A percentile compares a stretch with the other conserved stretches of the same genome.
Evolutionary conservation across 2,888 invertebrate genomes (phyloP).

Genomic region (Macropis europaea): DNA sequence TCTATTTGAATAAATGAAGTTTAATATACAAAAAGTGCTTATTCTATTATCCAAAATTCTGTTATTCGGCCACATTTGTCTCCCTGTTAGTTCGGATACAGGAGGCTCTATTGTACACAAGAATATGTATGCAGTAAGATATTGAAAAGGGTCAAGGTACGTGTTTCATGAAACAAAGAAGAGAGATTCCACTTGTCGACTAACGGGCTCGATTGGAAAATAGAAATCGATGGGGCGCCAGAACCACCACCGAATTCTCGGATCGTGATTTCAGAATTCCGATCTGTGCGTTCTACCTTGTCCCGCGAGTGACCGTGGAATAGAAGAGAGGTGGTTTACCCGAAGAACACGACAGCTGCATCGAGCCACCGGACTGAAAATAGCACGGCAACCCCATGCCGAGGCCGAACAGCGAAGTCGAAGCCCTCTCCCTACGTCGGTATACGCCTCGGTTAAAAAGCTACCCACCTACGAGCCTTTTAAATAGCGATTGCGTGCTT

Average conservation of each 20-base stretch:
- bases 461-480: conserved; percentile 61
- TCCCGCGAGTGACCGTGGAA: conserved; percentile 71
- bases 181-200: too few species aligned
- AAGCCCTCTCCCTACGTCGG: conserved; percentile 46
- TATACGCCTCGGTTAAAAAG: conserved; percentile 51
- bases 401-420: conserved; percentile 63
- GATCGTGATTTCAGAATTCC: conserved; percentile 50
- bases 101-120: too few species aligned
- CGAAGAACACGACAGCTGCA: conserved; percentile 74
- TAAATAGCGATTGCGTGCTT: conserved; percentile 63
- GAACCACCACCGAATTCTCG: conserved; percentile 6
- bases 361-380: conserved; percentile 67
- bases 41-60: too few species aligned
- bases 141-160: too few species aligned
- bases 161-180: too few species aligned
- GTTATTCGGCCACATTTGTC: too few species aligned
- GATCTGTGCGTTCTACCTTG: conserved; percentile 53
- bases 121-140: too few species aligned
- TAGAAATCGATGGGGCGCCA: conserved; percentile 8
- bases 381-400: conserved; percentile 75
- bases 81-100: too few species aligned
- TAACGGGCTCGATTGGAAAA: not conserved
- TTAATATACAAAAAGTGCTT: too few species aligned
- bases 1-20: too few species aligned
- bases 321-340: conserved; percentile 75